Evolutionary conservation across 2,797 vertebrate species (phyloP), one percentile per base, ranked within the genome.

Genomic region (Pelobates cultripes): DNA sequence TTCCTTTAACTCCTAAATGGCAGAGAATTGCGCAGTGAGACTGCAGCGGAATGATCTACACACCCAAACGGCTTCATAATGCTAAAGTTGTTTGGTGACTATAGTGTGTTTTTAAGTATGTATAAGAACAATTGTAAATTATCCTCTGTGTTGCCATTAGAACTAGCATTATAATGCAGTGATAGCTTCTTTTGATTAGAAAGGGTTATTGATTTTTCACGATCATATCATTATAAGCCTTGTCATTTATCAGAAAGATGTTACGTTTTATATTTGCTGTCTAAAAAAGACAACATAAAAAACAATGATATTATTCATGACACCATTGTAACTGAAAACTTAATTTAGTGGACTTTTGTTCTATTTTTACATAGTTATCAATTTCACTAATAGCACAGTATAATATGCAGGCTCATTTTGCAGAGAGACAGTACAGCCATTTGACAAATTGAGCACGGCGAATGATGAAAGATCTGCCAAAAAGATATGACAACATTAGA

Each of bases 321-420:
- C 44, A 78, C 69, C 40, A 67, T 73, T 15, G 68, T 77, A 77
- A 72, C 57, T 77, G 44, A 66, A 61, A 64, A 67, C 69, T 70
- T 84, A 63, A 70, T 79, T 84, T 79, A 64, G 70, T 70, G 51
- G 70, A 71, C 69, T 67, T 66, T 44, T 79, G 64, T 79, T 76
- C 82, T 84, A 80, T 84, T 84, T 84, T 84, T 84, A 80, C 77
- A 84, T 79, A 76, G 77, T 80, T 79, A 84, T 84, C 77, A 76
- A 76, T 80, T 80, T 80, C 44, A 72, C 82, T 84, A 84, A 79
- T 84, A 84, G 80, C 74, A 55, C 64, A 79, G 77, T 53, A 80
- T 75, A 84, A 80, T 84, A 84, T 84, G 73, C 77, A 80, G 82
- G 67, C 73, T 84, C 82, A 84, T 84, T 84, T 80, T 55, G 17